A percentile compares a stretch with the other conserved stretches of the same genome.
phyloP scores from a whole-genome alignment of 2,888 invertebrate genomes.

The Elaeidobius kamerunicus region DNA sequence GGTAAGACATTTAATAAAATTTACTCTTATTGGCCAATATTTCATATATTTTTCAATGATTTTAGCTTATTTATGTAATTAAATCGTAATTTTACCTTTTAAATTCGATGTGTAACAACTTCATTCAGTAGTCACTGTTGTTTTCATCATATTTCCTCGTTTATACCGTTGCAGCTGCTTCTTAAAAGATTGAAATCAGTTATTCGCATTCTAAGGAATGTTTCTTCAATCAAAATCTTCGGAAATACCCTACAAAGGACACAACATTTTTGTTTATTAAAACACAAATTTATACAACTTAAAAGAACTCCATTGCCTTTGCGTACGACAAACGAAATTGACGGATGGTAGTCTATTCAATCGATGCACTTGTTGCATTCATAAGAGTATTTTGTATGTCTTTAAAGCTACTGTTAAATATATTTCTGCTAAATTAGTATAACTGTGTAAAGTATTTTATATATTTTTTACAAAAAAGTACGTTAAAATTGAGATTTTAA shows the following conservation, averaged over 20 bases:
- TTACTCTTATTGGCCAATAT: not conserved
- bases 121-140: constrained; percentile 38
- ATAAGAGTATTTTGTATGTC: not conserved
- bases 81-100: constrained; percentile 35
- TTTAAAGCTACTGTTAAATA: not conserved
- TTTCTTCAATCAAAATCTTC: not conserved
- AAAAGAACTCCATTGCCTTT: constrained; percentile 33
- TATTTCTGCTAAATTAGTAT: not conserved
- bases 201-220: not conserved
- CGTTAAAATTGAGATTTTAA: not conserved
- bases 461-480: not conserved
- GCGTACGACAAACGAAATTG: constrained; percentile 29
- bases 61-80: not conserved
- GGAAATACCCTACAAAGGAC: constrained; percentile 10
- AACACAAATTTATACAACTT: constrained; percentile 30
- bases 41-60: not conserved
- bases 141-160: constrained; percentile 22
- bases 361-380: not conserved
- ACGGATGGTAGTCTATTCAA: constrained; percentile 5
- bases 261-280: constrained; percentile 31
- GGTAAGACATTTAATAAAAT: not conserved
- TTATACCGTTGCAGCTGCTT: not conserved
- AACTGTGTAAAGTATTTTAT: not conserved
- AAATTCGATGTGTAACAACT: constrained; percentile 39
- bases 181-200: too few relatives aligned